Evolutionary conservation across 2,113 vertebrate genomes (phyloP), one percentile per base, ranked within the genome.

Genomic region (Tiliqua scincoides): DNA sequence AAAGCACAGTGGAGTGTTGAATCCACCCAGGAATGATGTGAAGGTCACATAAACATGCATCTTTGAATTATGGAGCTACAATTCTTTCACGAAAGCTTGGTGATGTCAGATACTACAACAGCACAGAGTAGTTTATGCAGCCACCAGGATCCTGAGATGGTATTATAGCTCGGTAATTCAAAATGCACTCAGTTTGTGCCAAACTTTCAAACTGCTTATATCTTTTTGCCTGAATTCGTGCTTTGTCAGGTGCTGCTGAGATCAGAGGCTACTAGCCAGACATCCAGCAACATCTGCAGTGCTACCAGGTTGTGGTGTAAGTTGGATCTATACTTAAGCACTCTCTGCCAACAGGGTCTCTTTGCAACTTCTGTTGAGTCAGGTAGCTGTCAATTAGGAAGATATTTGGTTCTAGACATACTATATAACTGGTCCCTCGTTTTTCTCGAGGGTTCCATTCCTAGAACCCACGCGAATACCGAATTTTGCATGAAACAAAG

Each of bases 71-170:
- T 8, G 20, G 20, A 37, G 14, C 3, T 84, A 1, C 48, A 23
- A n/a, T 82, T 92, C 85, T 63, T 32, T 57, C 0, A 2, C 85
- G 81, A 3, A 10, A 1, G 0, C 59, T 37, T 52, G 18, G 1
- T 57, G n/a, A 35, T 67, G 4, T 20, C 0, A 0, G 48, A 37
- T 88, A 11, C 9, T 17, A 0, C 27, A 62, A 48, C 0, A 63
- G 61, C 72, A 76, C 48, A 35, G 48, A 86, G 27, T 11, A n/a
- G 32, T 35, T 84, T 6, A 0, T 54, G 61, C 70, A 37, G 25
- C 87, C 78, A 35, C 20, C n/a, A 27, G 57, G 62, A 85, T 70
- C 40, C 68, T 52, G 32, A 85, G n/a, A 8, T 40, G 37, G 43
- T 89, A 52, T 40, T 65, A 70, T 80, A 59, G 62, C 4, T 52